Evolutionary conservation across 2,113 vertebrate species (phyloP).

Genomic region (Channa maculata): DNA sequence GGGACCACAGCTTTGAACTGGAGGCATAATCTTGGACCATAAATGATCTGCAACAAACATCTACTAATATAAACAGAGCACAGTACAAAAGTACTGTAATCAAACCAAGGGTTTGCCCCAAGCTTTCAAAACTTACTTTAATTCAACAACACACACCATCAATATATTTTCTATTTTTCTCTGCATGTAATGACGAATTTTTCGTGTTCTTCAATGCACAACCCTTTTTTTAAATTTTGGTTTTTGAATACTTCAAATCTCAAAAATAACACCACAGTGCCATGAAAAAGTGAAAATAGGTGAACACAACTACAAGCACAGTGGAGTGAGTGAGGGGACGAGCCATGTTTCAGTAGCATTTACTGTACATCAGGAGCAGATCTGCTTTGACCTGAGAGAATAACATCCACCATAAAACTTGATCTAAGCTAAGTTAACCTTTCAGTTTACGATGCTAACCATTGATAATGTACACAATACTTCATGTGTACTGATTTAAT

Average conservation of each 20-base stretch:
- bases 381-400: slow-evolving; percentile 39
- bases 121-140: slow-evolving; percentile 12
- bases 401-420: slow-evolving; percentile 2
- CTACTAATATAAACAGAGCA: slow-evolving; percentile 14
- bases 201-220: slow-evolving; percentile 36
- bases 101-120: neutral
- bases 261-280: slow-evolving; percentile 68
- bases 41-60: slow-evolving; percentile 32
- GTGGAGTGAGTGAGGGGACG: neutral
- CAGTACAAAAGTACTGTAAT: slow-evolving; percentile 16
- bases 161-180: neutral
- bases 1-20: slow-evolving; percentile 50
- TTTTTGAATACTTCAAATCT: slow-evolving; percentile 43
- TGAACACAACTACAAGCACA: slow-evolving; percentile 37
- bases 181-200: slow-evolving; percentile 22
- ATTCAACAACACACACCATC: slow-evolving; percentile 34
- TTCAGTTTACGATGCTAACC: neutral
- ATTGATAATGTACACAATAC: slow-evolving; percentile 1
- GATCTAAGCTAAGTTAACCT: neutral
- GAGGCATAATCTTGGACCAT: slow-evolving; percentile 39
- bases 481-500: slow-evolving; percentile 3
- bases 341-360: slow-evolving; percentile 53
- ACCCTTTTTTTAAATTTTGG: slow-evolving; percentile 29
- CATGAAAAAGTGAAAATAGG: slow-evolving; percentile 43
- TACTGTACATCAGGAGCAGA: slow-evolving; percentile 41